Conservation (phyloP, 2,113 vertebrate genomes). For the Melanotaenia duboulayi region DNA sequence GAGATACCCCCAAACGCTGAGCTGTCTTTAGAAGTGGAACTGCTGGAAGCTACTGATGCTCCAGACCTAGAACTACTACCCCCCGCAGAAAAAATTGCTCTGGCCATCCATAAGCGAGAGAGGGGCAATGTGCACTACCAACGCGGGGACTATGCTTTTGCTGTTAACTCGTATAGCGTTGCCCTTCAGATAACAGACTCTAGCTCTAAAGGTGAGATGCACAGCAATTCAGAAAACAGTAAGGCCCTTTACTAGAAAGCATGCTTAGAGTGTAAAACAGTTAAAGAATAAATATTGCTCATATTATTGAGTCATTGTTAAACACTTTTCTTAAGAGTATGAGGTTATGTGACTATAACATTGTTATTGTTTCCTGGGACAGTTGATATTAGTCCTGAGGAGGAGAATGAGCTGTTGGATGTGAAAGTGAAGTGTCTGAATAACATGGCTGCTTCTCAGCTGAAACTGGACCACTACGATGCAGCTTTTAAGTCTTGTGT, state of each 20-base stretch:
- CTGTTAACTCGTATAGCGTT: constrained; percentile 93
- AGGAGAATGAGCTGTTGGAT: constrained; percentile 89
- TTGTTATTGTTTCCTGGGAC: constrained; percentile 20
- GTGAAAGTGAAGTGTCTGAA: constrained; percentile 98
- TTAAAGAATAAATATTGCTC: too few relatives aligned
- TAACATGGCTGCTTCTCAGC: constrained; percentile 96
- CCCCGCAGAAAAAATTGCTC: constrained; percentile 83
- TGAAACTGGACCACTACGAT: constrained; percentile 94
- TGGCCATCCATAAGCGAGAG: constrained; percentile 91
- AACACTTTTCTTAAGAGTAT: not conserved
- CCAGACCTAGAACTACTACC: constrained; percentile 89
- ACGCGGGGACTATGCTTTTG: constrained; percentile 90
- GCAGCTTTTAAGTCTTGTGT: constrained; percentile 92
- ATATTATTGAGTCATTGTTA: too few relatives aligned
- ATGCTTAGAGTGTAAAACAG: not conserved
- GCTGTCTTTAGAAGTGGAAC: constrained; percentile 88
- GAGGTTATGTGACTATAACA: not conserved
- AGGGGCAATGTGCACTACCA: constrained; percentile 92
- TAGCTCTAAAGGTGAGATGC: constrained; percentile 89
- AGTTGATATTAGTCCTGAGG: constrained; percentile 90
- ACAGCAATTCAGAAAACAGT: not conserved
- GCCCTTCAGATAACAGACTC: constrained; percentile 91
- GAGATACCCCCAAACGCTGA: constrained; percentile 83
- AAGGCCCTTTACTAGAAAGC: not conserved
- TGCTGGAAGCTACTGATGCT: constrained; percentile 83